A percentile compares a stretch with the other conserved stretches of the same genome.
Conservation (phyloP, 2,797 vertebrate species). For the Serranus cabrilla region DNA sequence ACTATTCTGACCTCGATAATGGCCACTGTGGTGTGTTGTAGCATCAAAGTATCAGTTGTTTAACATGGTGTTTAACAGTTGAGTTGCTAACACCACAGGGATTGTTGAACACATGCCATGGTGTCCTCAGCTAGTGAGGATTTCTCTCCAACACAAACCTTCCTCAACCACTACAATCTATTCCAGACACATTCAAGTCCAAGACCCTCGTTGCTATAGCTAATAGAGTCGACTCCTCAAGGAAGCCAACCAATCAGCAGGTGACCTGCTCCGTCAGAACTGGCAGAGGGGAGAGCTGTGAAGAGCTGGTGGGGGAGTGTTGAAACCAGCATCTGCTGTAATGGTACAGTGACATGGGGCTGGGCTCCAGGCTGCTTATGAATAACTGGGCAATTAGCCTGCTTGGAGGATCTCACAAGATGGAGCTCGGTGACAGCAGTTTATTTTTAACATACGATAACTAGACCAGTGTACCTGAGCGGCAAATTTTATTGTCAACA, state of each 20-base stretch:
- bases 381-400: conserved; percentile 72
- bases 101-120: conserved; percentile 50
- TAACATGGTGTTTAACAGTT: conserved; percentile 47
- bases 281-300: conserved; percentile 41
- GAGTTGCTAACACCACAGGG: conserved; percentile 43
- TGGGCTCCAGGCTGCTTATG: conserved; percentile 58
- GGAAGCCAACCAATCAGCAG: conserved; percentile 61
- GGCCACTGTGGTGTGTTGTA: conserved; percentile 31
- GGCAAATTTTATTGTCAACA: conserved; percentile 48
- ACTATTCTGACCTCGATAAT: conserved; percentile 29
- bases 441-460: conserved; percentile 54
- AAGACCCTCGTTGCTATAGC: conserved; percentile 54
- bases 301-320: conserved; percentile 39
- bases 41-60: conserved; percentile 45
- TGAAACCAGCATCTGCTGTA: conserved; percentile 60
- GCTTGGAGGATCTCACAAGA: conserved; percentile 42
- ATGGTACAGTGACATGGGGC: conserved; percentile 39
- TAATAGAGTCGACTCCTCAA: conserved; percentile 75
- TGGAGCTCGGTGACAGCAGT: conserved; percentile 49
- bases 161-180: conserved; percentile 36
- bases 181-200: conserved; percentile 57
- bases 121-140: conserved; percentile 46
- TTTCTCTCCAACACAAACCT: conserved; percentile 33
- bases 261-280: conserved; percentile 58
- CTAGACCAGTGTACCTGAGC: conserved; percentile 42